These are phyloP conservation scores for Bergia puertoricense DNA, from an alignment of 92 coral and sea anemone species.

Conservation along the genomic window DNA sequence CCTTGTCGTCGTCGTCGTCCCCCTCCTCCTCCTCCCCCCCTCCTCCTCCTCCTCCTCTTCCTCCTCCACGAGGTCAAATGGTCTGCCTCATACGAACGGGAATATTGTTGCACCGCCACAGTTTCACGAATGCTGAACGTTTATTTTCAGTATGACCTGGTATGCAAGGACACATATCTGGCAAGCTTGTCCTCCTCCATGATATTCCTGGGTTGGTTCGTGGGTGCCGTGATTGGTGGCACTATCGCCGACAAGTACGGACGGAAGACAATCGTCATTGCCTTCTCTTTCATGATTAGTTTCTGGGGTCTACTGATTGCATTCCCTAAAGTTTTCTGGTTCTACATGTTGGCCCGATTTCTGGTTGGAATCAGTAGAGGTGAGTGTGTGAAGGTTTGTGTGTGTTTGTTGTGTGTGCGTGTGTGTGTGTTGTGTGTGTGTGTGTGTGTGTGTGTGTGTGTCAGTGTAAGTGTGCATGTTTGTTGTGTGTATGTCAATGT, in stretches of 20 bases:
- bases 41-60: no score
- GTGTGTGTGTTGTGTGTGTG: slow-evolving; percentile 1
- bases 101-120: no score
- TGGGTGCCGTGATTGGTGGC: slow-evolving; percentile 73
- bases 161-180: slow-evolving; percentile 71
- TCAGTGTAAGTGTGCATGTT: neutral
- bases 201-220: slow-evolving; percentile 73
- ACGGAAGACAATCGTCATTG: slow-evolving; percentile 60
- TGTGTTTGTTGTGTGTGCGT: neutral
- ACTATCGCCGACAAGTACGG: slow-evolving; percentile 82
- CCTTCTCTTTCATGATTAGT: slow-evolving; percentile 56
- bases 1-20: no score
- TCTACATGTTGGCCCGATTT: slow-evolving; percentile 70
- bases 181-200: slow-evolving; percentile 78
- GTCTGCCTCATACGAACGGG: no score
- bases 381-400: slow-evolving; percentile 37
- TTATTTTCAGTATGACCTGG: slow-evolving; percentile 75
- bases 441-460: neutral
- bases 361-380: slow-evolving; percentile 80
- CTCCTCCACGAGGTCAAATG: no score
- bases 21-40: no score
- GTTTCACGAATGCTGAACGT: neutral
- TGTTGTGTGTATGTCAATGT: neutral
- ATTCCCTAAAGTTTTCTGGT: slow-evolving; percentile 72
- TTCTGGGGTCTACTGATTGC: slow-evolving; percentile 68